Base-by-base conservation (phyloP, 2,888 invertebrate species). In the Hesperia comma region DNA sequence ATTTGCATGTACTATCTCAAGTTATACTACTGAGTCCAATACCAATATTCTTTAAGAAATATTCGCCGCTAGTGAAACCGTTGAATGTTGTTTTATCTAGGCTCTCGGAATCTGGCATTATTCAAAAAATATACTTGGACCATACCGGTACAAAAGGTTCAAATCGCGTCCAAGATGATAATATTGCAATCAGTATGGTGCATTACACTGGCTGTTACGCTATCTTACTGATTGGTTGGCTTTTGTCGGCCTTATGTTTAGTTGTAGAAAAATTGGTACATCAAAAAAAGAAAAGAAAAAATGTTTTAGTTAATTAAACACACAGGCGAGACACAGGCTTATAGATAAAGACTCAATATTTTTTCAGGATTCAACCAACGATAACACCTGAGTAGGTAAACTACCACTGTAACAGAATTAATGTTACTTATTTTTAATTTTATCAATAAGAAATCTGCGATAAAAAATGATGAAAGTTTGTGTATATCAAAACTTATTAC, bases 11-110 rank as follows among this genome's bases (percentile, higher is more conserved):
- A 43, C 68, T 90, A 56, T 75, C 80, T 0, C 76, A 84, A 63
- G 78, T 68, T 66, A 70, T 91, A n/a, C 66, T 83, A 0, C 74
- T 68, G 15, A 81, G 79, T 63, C 90, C 88, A 0, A 75, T 80
- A 0, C 85, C 82, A 1, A 68, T 90, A 72, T 90, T 84, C 75
- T 88, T 86, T 40, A 90, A 90, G 71, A 90, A 86, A 68, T 86
- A 78, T 70, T 90, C 89, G 6, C 85, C 87, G 2, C 74, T 91
- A 5, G 74, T 64, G 0, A 63, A 72, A 1, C 64, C 86, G 0
- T 68, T 90, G 0, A 81, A 86, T 72, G 40, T 62, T n/a, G 70
- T 87, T 40, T 73, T 91, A 51, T 70, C 73, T 32, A 75, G 77
- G n/a, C 72, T 91, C 10, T 64, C 75, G 7, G 86, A 88, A 71